Conservation (phyloP, 2,797 vertebrate genomes). For the Ctenopoma kingsleyae region DNA sequence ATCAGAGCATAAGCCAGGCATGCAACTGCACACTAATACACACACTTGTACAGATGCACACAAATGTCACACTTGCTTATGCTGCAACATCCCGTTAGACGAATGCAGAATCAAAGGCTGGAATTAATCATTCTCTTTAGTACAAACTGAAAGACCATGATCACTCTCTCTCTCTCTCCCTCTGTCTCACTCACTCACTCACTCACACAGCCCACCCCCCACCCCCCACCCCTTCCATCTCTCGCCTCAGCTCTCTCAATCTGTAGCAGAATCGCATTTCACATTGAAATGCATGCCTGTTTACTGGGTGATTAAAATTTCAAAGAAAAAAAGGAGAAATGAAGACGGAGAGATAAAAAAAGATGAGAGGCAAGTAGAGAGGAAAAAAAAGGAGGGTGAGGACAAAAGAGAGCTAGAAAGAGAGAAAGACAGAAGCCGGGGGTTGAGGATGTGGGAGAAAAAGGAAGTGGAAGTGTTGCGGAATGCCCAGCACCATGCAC, state of each 20-base stretch:
- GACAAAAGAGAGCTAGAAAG: background rate
- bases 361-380: constrained; percentile 10
- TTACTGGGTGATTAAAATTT: constrained; percentile 72
- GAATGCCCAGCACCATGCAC: constrained; percentile 43
- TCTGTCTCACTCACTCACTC: background rate
- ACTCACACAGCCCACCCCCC: constrained; percentile 8
- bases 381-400: background rate
- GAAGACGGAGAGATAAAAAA: constrained; percentile 50
- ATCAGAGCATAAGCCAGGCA: constrained; percentile 35
- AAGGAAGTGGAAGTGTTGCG: constrained; percentile 2
- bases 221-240: constrained; percentile 15
- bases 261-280: constrained; percentile 68
- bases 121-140: constrained; percentile 80
- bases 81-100: constrained; percentile 65
- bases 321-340: constrained; percentile 59
- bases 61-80: constrained; percentile 38
- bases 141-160: constrained; percentile 62
- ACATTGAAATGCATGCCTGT: constrained; percentile 67
- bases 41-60: constrained; percentile 21
- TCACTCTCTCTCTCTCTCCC: constrained; percentile 19
- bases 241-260: constrained; percentile 52
- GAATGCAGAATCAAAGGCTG: constrained; percentile 74
- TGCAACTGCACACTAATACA: constrained; percentile 29
- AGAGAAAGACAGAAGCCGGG: constrained; percentile 33
- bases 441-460: constrained; percentile 52